Evolutionary conservation across 2,113 vertebrate species (phyloP).

Genomic region (Oryctolagus cuniculus): DNA sequence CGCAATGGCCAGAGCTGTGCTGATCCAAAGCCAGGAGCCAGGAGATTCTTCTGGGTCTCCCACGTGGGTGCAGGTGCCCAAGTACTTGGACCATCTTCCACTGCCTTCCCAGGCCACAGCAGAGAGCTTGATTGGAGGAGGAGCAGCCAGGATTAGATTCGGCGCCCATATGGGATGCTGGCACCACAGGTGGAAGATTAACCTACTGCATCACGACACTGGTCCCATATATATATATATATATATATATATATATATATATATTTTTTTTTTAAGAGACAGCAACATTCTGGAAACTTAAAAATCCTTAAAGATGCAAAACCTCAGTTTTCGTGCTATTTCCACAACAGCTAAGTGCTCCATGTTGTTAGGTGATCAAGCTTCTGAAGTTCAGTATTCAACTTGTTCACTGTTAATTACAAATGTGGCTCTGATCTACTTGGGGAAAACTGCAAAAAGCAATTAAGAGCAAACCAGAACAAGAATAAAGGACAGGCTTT

Average conservation of each 20-base stretch:
- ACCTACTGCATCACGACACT: no score
- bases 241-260: no score
- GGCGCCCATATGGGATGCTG: no score
- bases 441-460: constrained; percentile 63
- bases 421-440: constrained; percentile 53
- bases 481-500: constrained; percentile 41
- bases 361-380: constrained; percentile 38
- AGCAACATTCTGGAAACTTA: constrained; percentile 16
- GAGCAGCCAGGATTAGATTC: no score
- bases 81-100: no score
- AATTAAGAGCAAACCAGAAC: constrained; percentile 62
- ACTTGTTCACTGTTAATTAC: constrained; percentile 65
- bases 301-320: not conserved
- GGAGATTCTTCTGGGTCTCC: no score
- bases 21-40: no score
- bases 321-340: not conserved
- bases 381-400: constrained; percentile 61
- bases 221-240: not conserved
- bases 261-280: not conserved
- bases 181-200: no score
- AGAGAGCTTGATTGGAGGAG: no score
- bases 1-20: no score
- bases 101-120: no score
- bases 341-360: not conserved
- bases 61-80: no score